These are phyloP conservation scores for Drosophila algonquin DNA, from an alignment of 2,888 invertebrate species.

Conservation along the genomic window DNA sequence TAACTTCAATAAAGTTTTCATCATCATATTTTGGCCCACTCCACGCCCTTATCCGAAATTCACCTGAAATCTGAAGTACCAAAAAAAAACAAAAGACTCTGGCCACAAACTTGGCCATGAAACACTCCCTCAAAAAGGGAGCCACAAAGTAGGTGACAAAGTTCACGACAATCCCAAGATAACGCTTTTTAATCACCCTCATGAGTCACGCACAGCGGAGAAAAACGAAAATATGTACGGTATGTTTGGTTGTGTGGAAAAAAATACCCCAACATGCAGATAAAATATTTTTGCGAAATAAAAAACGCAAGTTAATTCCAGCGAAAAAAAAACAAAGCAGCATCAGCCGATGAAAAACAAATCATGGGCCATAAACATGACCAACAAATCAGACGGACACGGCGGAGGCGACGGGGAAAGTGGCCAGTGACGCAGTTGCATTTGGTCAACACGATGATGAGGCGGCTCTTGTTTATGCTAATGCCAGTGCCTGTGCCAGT, in stretches of 20 bases:
- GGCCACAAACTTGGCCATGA: slow-evolving; percentile 61
- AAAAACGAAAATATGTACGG: slow-evolving; percentile 25
- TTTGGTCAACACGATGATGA: slow-evolving; percentile 60
- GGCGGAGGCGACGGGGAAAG: slow-evolving; percentile 41
- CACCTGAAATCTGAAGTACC: slow-evolving; percentile 4
- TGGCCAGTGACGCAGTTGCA: slow-evolving; percentile 69
- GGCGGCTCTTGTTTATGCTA: slow-evolving; percentile 65
- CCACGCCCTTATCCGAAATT: slow-evolving; percentile 7
- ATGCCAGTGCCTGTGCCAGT: slow-evolving; percentile 49
- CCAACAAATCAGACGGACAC: slow-evolving; percentile 37
- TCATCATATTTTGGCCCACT: slow-evolving; percentile 14
- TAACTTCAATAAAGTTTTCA: slow-evolving; percentile 10
- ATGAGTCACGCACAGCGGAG: slow-evolving; percentile 59
- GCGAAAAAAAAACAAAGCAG: slow-evolving; percentile 38
- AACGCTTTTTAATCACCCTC: slow-evolving; percentile 23
- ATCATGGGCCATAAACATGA: slow-evolving; percentile 67
- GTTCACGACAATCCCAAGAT: slow-evolving; percentile 28
- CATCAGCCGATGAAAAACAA: slow-evolving; percentile 49
- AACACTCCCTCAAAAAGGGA: slow-evolving; percentile 24
- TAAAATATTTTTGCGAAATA: slow-evolving; percentile 55
- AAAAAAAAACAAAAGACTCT: slow-evolving; percentile 59
- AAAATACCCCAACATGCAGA: slow-evolving; percentile 31
- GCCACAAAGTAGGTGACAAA: slow-evolving; percentile 35
- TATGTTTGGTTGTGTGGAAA: slow-evolving; percentile 4
- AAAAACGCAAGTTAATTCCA: slow-evolving; percentile 67